These are phyloP conservation scores for Panagrolaimus sp. DNA, from an alignment of 1,140 invertebrate species.

Conservation along the genomic window DNA sequence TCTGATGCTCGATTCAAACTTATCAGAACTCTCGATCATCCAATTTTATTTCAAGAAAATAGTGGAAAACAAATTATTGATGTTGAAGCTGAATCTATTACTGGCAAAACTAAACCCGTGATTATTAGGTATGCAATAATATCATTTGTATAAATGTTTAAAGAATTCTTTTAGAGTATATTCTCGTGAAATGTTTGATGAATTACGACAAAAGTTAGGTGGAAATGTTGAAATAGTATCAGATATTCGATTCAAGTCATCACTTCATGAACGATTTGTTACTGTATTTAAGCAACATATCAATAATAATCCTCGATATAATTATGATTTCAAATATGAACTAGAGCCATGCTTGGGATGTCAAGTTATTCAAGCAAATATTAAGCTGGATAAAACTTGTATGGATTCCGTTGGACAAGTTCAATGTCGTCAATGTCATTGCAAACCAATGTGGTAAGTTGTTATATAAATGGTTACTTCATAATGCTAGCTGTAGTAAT, in stretches of 20 bases:
- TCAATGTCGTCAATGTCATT: background rate
- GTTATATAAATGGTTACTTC: no score
- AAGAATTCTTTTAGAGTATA: background rate
- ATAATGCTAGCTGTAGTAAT: no score
- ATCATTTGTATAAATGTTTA: no score
- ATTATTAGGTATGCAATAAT: background rate
- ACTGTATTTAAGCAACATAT: background rate
- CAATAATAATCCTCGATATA: background rate
- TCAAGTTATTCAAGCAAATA: background rate
- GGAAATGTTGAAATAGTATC: background rate
- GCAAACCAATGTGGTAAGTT: slow-evolving; percentile 3
- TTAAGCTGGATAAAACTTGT: background rate
- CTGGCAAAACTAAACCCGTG: background rate
- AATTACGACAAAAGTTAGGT: background rate
- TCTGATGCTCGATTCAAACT: slow-evolving; percentile 1
- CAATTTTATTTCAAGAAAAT: background rate
- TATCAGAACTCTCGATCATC: background rate
- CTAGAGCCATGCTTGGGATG: slow-evolving; percentile 8
- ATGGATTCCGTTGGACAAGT: background rate
- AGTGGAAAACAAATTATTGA: background rate
- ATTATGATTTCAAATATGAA: background rate
- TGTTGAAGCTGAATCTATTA: background rate
- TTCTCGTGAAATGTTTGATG: slow-evolving; percentile 1
- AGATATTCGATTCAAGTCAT: slow-evolving; percentile 1
- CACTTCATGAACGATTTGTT: slow-evolving; percentile 1